Evolutionary conservation across 1,140 invertebrate species (phyloP).

Genomic region (Littorina saxatilis): DNA sequence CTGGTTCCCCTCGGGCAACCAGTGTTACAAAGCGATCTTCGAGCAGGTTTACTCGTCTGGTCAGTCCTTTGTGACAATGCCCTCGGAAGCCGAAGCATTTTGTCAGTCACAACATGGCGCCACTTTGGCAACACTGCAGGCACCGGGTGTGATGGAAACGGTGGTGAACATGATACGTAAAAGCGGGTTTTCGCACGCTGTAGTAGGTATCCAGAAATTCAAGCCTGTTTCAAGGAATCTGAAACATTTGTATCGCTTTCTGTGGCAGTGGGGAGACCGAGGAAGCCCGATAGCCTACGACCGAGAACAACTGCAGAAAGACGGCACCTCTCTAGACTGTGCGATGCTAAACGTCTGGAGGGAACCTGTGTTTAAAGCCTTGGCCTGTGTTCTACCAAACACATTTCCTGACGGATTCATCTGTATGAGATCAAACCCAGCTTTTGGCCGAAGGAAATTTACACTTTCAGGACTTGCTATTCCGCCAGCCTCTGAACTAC

Average conservation of each 20-base stretch:
- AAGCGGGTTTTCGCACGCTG: slow-evolving; percentile 4
- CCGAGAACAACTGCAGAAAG: not conserved
- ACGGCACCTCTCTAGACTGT: not conserved
- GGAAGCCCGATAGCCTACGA: slow-evolving; percentile 16
- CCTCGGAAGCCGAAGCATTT: not conserved
- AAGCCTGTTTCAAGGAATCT: not conserved
- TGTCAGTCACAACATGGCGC: not conserved
- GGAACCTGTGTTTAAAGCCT: too few species aligned
- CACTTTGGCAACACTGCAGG: not conserved
- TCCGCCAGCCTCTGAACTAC: not conserved
- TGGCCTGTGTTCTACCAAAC: not conserved
- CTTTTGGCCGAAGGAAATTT: not conserved
- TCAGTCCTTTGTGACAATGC: not conserved
- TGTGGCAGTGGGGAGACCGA: slow-evolving; percentile 17
- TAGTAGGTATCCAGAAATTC: slow-evolving; percentile 8
- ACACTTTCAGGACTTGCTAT: not conserved
- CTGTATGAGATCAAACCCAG: not conserved
- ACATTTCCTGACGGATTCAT: not conserved
- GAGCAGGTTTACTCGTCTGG: not conserved
- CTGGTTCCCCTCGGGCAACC: too few species aligned
- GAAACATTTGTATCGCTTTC: not conserved
- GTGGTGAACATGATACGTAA: not conserved
- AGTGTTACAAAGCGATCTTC: not conserved
- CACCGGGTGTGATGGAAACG: not conserved
- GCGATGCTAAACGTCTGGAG: not conserved